These are phyloP conservation scores for Caradrina clavipalpis DNA, from an alignment of 2,888 invertebrate genomes.

Conservation along the genomic window DNA sequence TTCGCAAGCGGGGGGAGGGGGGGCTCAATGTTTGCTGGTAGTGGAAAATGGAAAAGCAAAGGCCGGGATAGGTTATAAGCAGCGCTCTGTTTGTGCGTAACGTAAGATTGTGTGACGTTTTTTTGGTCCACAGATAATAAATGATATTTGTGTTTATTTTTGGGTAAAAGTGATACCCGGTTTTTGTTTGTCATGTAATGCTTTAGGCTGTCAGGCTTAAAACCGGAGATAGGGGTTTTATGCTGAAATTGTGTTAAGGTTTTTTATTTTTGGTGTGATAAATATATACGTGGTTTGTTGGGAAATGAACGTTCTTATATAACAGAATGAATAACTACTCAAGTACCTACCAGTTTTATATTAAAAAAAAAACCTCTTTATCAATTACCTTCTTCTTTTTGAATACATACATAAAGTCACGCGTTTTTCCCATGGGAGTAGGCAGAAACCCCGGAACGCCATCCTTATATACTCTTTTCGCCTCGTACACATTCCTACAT, in stretches of 20 bases:
- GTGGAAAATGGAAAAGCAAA: slow-evolving; percentile 80
- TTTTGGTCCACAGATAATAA: slow-evolving; percentile 75
- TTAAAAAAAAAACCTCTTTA: no score
- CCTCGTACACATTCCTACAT: no score
- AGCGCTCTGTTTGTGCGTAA: slow-evolving; percentile 82
- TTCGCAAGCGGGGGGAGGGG: slow-evolving; percentile 51
- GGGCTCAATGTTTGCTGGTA: slow-evolving; percentile 67
- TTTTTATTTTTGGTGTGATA: slow-evolving; percentile 12
- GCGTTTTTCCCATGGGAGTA: no score
- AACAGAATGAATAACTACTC: background rate
- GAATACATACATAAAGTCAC: no score
- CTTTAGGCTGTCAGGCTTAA: slow-evolving; percentile 28
- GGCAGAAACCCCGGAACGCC: no score
- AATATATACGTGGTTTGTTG: slow-evolving; percentile 3
- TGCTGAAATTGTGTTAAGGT: slow-evolving; percentile 16
- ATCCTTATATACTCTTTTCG: no score
- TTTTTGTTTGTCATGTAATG: slow-evolving; percentile 44
- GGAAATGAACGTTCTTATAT: background rate
- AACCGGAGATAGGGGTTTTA: slow-evolving; percentile 28
- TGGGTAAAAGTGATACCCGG: slow-evolving; percentile 27
- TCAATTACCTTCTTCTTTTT: no score
- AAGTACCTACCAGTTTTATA: background rate
- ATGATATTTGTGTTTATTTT: slow-evolving; percentile 63
- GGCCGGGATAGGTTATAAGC: slow-evolving; percentile 81
- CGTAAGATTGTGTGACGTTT: slow-evolving; percentile 84